Percentiles rank a stretch among this genome's conserved stretches.
phyloP scores from a whole-genome alignment of 2,888 invertebrate species.

The Pogonocherus hispidulus region DNA sequence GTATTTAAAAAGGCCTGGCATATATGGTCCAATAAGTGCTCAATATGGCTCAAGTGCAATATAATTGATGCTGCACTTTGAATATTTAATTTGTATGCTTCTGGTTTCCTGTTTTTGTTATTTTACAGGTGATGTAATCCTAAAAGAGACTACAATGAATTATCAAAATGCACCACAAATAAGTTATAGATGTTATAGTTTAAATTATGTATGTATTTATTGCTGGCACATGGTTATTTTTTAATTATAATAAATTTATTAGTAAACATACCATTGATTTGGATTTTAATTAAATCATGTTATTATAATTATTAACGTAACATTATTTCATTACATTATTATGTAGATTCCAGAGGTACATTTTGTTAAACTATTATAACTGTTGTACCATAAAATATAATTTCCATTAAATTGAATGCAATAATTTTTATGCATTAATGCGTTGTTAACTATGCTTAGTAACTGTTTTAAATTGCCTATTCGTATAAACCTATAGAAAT shows the following conservation, averaged over 20 bases:
- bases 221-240: not conserved
- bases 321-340: not conserved
- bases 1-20: too few species aligned
- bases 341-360: not conserved
- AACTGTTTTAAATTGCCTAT: not conserved
- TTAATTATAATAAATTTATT: not conserved
- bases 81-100: too few species aligned
- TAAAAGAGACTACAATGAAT: too few species aligned
- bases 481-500: too few species aligned
- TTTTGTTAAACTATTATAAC: not conserved
- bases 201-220: not conserved
- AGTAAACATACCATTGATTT: not conserved
- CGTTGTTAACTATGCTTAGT: not conserved
- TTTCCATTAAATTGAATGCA: not conserved
- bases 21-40: too few species aligned
- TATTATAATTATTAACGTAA: not conserved
- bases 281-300: not conserved
- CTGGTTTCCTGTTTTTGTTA: too few species aligned
- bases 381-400: not conserved
- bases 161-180: too few species aligned
- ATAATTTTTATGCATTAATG: not conserved
- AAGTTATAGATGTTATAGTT: too few species aligned
- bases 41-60: too few species aligned
- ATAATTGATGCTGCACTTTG: too few species aligned
- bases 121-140: too few species aligned